phyloP scores from a whole-genome alignment of 1,140 invertebrate species.

The Eupristina koningsbergeri region DNA sequence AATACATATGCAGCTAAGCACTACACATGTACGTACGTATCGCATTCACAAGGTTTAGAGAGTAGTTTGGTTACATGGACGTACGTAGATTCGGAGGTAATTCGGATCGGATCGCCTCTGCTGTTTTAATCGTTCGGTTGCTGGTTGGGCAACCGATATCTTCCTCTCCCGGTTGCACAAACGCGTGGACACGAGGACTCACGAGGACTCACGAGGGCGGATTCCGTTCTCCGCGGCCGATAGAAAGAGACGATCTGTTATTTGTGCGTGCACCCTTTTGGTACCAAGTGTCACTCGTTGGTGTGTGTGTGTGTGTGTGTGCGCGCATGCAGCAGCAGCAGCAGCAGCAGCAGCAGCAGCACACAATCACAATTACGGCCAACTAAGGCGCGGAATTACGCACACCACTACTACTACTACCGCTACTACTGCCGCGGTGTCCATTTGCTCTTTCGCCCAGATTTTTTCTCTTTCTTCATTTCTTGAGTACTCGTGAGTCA shows the following conservation, averaged over 20 bases:
- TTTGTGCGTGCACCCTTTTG: not conserved
- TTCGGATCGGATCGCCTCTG: not conserved
- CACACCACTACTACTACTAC: too few species aligned
- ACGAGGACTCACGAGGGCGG: not conserved
- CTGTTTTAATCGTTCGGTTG: not conserved
- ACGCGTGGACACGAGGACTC: too few species aligned
- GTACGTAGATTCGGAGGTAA: not conserved
- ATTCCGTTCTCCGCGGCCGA: not conserved
- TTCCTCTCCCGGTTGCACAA: too few species aligned
- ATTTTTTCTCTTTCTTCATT: not conserved
- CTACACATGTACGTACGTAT: not conserved
- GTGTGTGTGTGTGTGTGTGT: not conserved
- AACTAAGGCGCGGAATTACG: too few species aligned
- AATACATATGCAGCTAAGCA: too few species aligned
- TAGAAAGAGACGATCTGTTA: not conserved
- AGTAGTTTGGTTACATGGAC: not conserved
- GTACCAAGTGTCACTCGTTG: not conserved
- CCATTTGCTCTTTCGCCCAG: not conserved
- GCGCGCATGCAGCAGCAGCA: too few species aligned
- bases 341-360: too few species aligned
- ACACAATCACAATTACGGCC: not conserved
- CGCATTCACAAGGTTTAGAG: not conserved
- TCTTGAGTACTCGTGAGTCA: not conserved
- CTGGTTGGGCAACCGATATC: too few species aligned
- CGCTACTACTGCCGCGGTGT: not conserved